Evolutionary conservation across 2,113 vertebrate species (phyloP), one percentile per base, ranked within the genome.

Genomic region (Centropristis striata): DNA sequence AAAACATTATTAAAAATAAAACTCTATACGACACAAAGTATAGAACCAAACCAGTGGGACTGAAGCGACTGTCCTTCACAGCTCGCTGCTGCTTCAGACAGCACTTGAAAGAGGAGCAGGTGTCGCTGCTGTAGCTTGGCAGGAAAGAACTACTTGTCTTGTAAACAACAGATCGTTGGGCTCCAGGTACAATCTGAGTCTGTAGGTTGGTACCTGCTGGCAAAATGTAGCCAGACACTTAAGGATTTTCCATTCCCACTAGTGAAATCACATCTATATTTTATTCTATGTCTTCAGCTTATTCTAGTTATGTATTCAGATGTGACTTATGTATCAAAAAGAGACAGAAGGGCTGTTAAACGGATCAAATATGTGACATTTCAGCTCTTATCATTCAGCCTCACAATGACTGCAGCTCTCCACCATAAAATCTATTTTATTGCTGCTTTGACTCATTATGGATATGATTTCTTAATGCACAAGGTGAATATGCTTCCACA

Each of bases 371-470:
- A 44, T 51, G 63, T 70, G 71, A 49, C 88, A 78, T 78, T 81
- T 80, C 68, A 72, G 79, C 66, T 81, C 70, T 84, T 76, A 69
- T 85, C 66, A 76, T 60, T 68, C 63, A 85, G 75, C 70, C 41
- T 68, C 46, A 58, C 23, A 18, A 20, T 32, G 55, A 66, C 81
- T 60, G 60, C 76, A 69, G 80, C 37, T 55, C 75, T 27, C 57
- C 64, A 28, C 71, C 69, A 71, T 84, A 71, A 80, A 71, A 86
- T 78, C 46, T 60, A 32, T 78, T 77, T 76, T 60, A 84, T 69
- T 66, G 55, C 84, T 46, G 57, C 71, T 80, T 75, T 77, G 51
- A 90, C 74, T 88, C 67, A 64, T 88, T 71, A 78, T n/a, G 71
- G 41, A 49, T 84, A 74, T 61, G 72, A 80, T 83, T 81, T 68